Percentiles rank a stretch among this genome's conserved stretches.
These are phyloP conservation scores for Romanogobio albipinnatus DNA, from an alignment of 2,113 vertebrate species.

Conservation along the genomic window DNA sequence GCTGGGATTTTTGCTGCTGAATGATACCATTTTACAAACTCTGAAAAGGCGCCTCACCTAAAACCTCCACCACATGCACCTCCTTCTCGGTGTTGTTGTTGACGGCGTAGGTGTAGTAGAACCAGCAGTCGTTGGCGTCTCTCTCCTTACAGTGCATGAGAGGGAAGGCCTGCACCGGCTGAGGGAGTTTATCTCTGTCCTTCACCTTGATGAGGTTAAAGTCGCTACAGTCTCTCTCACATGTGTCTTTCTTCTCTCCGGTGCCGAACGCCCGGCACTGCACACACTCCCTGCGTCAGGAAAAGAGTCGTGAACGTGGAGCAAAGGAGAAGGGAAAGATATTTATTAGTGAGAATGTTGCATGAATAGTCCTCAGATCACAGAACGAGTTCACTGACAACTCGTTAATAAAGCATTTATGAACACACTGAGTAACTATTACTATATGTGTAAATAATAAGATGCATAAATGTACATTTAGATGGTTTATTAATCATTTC, in stretches of 20 bases:
- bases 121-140: conserved; percentile 96
- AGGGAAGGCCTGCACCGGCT: conserved; percentile 82
- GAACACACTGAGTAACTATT: no score
- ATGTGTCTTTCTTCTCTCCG: conserved; percentile 89
- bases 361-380: no score
- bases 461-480: no score
- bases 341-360: no score
- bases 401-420: no score
- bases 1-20: not conserved
- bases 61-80: conserved; percentile 82
- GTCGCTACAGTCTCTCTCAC: conserved; percentile 80
- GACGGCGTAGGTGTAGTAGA: conserved; percentile 94
- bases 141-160: conserved; percentile 94
- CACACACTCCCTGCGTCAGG: conserved; percentile 86
- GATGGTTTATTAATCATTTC: no score
- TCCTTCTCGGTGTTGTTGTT: conserved; percentile 81
- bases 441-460: no score
- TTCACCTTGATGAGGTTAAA: conserved; percentile 84
- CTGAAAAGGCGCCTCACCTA: conserved; percentile 74
- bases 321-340: not conserved
- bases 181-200: conserved; percentile 81
- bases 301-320: not conserved
- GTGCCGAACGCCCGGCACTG: conserved; percentile 89
- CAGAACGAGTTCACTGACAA: no score
- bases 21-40: no score